These are phyloP conservation scores for Sebastolobus alascanus DNA, from an alignment of 2,797 vertebrate genomes.

Conservation along the genomic window DNA sequence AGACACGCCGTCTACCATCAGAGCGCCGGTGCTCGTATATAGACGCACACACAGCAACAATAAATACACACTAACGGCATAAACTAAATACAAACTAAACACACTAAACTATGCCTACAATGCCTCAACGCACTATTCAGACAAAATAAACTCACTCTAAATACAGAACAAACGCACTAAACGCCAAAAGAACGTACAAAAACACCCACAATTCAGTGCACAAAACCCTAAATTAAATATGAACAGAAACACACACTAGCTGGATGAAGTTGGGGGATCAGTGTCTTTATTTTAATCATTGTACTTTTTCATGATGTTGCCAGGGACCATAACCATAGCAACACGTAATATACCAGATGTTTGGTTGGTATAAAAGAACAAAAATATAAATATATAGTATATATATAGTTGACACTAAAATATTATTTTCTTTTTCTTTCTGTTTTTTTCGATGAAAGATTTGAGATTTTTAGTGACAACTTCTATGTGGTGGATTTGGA, in stretches of 20 bases:
- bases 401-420: constrained; percentile 82
- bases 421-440: constrained; percentile 53
- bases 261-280: constrained; percentile 75
- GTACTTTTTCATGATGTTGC: constrained; percentile 78
- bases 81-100: constrained; percentile 66
- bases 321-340: constrained; percentile 72
- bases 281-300: constrained; percentile 75
- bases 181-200: constrained; percentile 8
- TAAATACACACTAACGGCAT: constrained; percentile 35
- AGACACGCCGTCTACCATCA: constrained; percentile 78
- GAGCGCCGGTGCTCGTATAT: constrained; percentile 19
- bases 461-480: constrained; percentile 62
- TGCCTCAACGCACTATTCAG: constrained; percentile 82
- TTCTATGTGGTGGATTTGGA: constrained; percentile 71
- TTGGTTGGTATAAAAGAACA: constrained; percentile 75
- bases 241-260: constrained; percentile 52
- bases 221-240: constrained; percentile 9
- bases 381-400: constrained; percentile 86
- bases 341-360: constrained; percentile 65
- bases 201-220: constrained; percentile 12
- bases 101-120: constrained; percentile 52
- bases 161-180: constrained; percentile 27
- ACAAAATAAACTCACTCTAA: neutral
- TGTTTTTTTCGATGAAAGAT: constrained; percentile 43
- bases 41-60: constrained; percentile 35